Conservation (phyloP, 2,888 invertebrate genomes). For the Lepidonotus clava region DNA sequence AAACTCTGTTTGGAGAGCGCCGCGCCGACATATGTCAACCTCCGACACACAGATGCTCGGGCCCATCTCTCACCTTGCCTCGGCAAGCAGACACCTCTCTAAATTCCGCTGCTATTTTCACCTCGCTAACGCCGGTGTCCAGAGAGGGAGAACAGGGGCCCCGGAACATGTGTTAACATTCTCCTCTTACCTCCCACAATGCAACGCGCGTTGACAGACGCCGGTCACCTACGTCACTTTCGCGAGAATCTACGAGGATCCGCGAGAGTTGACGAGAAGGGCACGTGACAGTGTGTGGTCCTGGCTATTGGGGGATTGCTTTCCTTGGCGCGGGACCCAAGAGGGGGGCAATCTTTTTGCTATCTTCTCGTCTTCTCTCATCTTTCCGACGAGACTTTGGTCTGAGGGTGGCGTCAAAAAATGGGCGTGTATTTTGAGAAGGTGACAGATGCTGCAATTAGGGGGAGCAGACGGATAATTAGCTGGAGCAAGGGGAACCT, state of each 20-base stretch:
- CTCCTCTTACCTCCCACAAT: constrained; percentile 31
- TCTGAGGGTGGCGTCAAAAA: too few relatives aligned
- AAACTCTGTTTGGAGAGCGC: too few relatives aligned
- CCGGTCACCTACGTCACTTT: constrained; percentile 27
- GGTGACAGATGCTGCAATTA: too few relatives aligned
- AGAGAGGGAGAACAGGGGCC: neutral
- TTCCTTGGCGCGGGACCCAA: too few relatives aligned
- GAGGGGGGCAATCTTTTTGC: too few relatives aligned
- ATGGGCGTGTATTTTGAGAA: neutral
- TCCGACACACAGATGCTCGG: neutral
- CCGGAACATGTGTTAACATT: constrained; percentile 39
- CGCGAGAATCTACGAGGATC: constrained; percentile 30
- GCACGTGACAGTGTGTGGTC: constrained; percentile 47
- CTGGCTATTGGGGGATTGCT: neutral
- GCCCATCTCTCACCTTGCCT: constrained; percentile 32
- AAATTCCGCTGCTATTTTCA: constrained; percentile 36
- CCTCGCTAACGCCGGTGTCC: neutral
- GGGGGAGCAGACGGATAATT: too few relatives aligned
- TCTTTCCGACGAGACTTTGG: neutral
- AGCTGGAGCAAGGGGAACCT: too few relatives aligned
- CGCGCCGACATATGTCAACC: too few relatives aligned
- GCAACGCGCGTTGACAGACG: constrained; percentile 29
- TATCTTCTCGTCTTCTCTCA: constrained; percentile 11
- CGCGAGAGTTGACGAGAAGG: neutral
- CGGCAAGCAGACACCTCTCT: constrained; percentile 25